These are phyloP conservation scores for Eueides isabella DNA, from an alignment of 1,140 invertebrate genomes.

Conservation along the genomic window DNA sequence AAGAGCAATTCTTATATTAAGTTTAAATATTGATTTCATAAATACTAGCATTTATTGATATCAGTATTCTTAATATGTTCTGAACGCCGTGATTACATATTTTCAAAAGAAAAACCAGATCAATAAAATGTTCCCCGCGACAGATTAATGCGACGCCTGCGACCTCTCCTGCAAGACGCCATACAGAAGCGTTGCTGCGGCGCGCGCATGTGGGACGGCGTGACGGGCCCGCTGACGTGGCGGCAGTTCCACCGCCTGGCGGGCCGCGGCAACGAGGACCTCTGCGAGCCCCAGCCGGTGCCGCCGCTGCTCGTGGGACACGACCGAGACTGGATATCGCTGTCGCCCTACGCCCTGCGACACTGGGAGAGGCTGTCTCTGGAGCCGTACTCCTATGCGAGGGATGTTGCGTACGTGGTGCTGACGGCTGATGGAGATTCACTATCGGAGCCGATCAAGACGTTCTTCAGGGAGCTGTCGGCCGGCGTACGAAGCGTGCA, in stretches of 20 bases:
- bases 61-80: too few relatives aligned
- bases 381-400: slow-evolving; percentile 95
- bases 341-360: slow-evolving; percentile 95
- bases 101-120: too few relatives aligned
- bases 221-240: slow-evolving; percentile 97
- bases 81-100: too few relatives aligned
- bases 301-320: slow-evolving; percentile 96
- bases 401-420: slow-evolving; percentile 97
- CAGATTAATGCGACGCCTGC: slow-evolving; percentile 91
- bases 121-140: not conserved
- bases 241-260: slow-evolving; percentile 97
- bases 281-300: slow-evolving; percentile 98
- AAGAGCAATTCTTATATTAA: too few relatives aligned
- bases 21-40: too few relatives aligned
- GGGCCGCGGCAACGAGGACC: slow-evolving; percentile 95
- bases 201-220: slow-evolving; percentile 93
- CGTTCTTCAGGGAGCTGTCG: slow-evolving; percentile 96
- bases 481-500: slow-evolving; percentile 96
- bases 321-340: slow-evolving; percentile 96
- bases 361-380: slow-evolving; percentile 97
- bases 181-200: slow-evolving; percentile 95
- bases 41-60: too few relatives aligned
- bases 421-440: slow-evolving; percentile 96
- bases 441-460: slow-evolving; percentile 89
- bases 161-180: slow-evolving; percentile 96